Base-by-base conservation (phyloP, 2,888 invertebrate species). In the Caenorhabditis angaria region DNA sequence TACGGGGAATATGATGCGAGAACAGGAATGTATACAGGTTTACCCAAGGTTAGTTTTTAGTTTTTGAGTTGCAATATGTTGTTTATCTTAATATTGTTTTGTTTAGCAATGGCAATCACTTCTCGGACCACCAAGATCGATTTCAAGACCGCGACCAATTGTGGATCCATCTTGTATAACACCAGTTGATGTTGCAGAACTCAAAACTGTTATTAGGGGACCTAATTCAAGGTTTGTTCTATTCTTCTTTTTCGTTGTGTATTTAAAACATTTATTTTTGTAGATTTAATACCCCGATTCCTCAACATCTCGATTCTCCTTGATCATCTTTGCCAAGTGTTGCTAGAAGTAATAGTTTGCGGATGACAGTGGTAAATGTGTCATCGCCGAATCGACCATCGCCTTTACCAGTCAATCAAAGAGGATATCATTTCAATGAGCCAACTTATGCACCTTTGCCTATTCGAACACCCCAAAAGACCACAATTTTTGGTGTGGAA, bases 101-200 rank as follows among this genome's bases (percentile, higher is more conserved):
- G 73, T 83, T 60, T 57, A 84, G 83, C 86, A 86, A 80, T 86
- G 86, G 86, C 80, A 83, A 68, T 78, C 81, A 14, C 67, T 86
- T 18, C 64, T 85, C 22, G 83, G 80, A 10, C 83, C 77, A 14
- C 74, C 74, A 29, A 71, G 76, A 41, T 68, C 70, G 8, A 61
- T 69, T 18, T 50, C 65, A 10, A 68, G 89, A 72, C 96, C 96
- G 12, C 88, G 94, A 83, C 97, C 97, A 0, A 90, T 97, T 70
- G 94, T 97, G 28, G 97, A 97, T 90, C 96, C 97, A 1, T 95
- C 95, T 14, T 94, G 94, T 89, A 97, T 97, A 69, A 97, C 97
- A 62, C 94, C 94, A 32, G 95, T 95, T 1, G 97, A 97, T 90
- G 94, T 95, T 84, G 90, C 94, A 76, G 94, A 95, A 87, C 86